Evolutionary conservation across 2,797 vertebrate species (phyloP).

Genomic region (Cetoscarus ocellatus): DNA sequence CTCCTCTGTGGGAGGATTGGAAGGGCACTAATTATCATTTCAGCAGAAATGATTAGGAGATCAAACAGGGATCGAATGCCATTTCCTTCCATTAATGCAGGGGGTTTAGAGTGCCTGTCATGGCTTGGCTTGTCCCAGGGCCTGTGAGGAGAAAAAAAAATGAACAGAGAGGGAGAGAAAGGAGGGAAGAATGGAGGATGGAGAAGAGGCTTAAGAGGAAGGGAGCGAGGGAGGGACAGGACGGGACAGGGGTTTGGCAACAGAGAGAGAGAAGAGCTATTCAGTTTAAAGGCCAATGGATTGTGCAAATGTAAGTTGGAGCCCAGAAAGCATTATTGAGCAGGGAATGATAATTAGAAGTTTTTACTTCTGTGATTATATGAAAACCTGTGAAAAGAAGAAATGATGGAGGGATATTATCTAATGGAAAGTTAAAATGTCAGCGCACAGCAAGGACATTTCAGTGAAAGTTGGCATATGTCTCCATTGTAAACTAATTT

Average conservation of each 20-base stretch:
- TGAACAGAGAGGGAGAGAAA: constrained; percentile 30
- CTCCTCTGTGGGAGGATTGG: constrained; percentile 81
- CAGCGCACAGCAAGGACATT: no score
- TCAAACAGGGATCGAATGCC: constrained; percentile 95
- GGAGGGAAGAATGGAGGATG: constrained; percentile 73
- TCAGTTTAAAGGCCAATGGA: constrained; percentile 78
- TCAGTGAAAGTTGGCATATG: no score
- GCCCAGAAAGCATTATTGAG: constrained; percentile 28
- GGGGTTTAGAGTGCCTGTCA: constrained; percentile 94
- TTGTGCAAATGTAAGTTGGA: constrained; percentile 33
- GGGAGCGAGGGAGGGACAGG: constrained; percentile 79
- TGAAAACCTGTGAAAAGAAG: constrained; percentile 6
- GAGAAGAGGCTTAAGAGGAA: constrained; percentile 85
- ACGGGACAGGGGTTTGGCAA: constrained; percentile 87
- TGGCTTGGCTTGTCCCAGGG: constrained; percentile 88
- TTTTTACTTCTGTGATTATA: constrained; percentile 25
- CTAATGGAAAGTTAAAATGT: neutral
- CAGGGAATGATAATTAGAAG: constrained; percentile 18
- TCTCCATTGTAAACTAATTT: no score
- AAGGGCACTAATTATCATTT: constrained; percentile 98
- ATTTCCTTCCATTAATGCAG: constrained; percentile 95
- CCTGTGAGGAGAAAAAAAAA: constrained; percentile 78
- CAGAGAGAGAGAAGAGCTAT: constrained; percentile 80
- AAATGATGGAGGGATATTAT: neutral
- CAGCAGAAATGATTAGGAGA: constrained; percentile 97